A percentile compares a stretch with the other conserved stretches of the same genome.
phyloP scores from a whole-genome alignment of 2,888 invertebrate species.

The Fragum sueziense region DNA sequence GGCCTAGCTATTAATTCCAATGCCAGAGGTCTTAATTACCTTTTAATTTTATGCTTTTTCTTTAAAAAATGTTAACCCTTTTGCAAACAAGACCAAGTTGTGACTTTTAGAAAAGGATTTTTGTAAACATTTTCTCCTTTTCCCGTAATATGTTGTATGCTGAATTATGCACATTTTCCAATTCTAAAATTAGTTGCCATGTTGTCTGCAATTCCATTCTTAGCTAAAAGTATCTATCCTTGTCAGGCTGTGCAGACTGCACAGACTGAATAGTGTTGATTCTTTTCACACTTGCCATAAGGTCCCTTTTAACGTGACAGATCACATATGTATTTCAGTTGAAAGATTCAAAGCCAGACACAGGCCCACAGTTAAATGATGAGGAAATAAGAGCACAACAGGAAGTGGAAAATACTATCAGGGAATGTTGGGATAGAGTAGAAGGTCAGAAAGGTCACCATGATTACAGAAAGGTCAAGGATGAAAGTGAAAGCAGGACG shows the following conservation, averaged over 20 bases:
- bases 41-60: too few species aligned
- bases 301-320: too few species aligned
- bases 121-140: background rate
- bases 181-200: too few species aligned
- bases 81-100: background rate
- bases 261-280: too few species aligned
- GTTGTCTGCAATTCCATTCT: background rate
- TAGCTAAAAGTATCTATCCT: too few species aligned
- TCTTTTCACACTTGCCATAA: too few species aligned
- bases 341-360: slow-evolving; percentile 3
- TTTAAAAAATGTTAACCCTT: background rate
- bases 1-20: too few species aligned
- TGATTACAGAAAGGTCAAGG: slow-evolving; percentile 1
- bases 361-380: background rate
- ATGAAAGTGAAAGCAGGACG: background rate
- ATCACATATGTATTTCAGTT: background rate
- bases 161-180: background rate
- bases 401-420: slow-evolving; percentile 39
- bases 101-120: background rate
- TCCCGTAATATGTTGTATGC: background rate
- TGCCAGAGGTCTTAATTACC: too few species aligned
- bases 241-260: too few species aligned
- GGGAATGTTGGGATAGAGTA: slow-evolving; percentile 60
- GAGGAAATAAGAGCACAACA: slow-evolving; percentile 22
- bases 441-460: slow-evolving; percentile 53